phyloP scores from a whole-genome alignment of 2,113 vertebrate species.

The Rousettus leschenaultii region DNA sequence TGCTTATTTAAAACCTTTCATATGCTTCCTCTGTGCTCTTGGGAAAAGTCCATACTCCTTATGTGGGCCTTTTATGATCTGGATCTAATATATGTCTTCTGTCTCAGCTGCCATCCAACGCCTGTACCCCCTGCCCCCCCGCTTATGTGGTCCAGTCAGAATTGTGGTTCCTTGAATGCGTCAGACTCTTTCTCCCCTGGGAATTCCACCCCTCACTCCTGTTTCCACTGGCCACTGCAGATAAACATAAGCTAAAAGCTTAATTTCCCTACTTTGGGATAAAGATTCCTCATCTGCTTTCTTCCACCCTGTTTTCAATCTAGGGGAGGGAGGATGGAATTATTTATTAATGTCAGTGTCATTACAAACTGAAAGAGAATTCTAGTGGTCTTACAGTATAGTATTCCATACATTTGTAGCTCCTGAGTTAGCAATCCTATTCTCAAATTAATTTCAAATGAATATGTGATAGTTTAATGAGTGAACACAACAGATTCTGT shows the following conservation, averaged over 20 bases:
- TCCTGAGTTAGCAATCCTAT: neutral
- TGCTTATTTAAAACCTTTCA: neutral
- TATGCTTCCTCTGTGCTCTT: neutral
- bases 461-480: neutral
- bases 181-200: neutral
- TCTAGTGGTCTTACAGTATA: neutral
- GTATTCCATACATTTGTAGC: neutral
- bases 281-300: neutral
- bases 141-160: neutral
- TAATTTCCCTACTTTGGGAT: neutral
- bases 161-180: neutral
- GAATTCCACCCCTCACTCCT: neutral
- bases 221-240: neutral
- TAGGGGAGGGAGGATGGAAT: neutral
- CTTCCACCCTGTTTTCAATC: neutral
- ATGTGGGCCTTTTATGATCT: neutral
- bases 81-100: neutral
- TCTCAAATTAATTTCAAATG: conserved; percentile 7
- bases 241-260: neutral
- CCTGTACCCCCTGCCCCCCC: accelerated
- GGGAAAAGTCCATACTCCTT: neutral
- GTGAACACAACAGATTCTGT: neutral
- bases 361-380: neutral
- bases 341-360: neutral
- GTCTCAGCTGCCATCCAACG: neutral